Percentiles rank a stretch among this genome's conserved stretches.
Evolutionary conservation across 2,113 vertebrate genomes (phyloP).

Genomic region (Callithrix jacchus): DNA sequence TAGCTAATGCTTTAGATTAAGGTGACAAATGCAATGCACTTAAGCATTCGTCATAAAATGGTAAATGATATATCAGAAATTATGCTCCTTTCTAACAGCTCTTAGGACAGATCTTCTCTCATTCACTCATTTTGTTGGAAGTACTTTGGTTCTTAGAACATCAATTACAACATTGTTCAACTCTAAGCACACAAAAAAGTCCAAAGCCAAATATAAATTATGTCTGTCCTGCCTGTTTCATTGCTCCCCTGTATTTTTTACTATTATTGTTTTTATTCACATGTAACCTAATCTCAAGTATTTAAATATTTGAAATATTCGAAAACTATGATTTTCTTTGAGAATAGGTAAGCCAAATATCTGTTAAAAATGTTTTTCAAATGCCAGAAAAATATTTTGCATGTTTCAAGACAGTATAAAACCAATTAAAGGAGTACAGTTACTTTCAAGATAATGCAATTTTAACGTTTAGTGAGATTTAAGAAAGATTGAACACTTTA

Average conservation of each 20-base stretch:
- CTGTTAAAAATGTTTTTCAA: background rate
- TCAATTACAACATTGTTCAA: background rate
- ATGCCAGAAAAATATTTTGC: background rate
- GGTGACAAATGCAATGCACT: background rate
- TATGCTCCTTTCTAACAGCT: background rate
- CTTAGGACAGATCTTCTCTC: background rate
- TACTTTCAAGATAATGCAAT: background rate
- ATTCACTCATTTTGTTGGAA: background rate
- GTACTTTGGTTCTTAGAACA: constrained; percentile 16
- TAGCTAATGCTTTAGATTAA: background rate
- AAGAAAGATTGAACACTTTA: background rate
- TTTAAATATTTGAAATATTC: background rate
- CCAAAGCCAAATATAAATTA: background rate
- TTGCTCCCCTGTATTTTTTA: background rate
- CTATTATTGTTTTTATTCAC: background rate
- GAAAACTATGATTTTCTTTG: background rate
- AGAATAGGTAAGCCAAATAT: background rate
- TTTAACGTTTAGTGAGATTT: background rate
- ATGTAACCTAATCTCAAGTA: background rate
- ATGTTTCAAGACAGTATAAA: background rate
- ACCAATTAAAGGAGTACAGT: background rate
- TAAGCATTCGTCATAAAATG: background rate
- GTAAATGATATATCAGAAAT: background rate
- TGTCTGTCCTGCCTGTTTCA: background rate
- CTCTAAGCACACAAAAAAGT: background rate